These are phyloP conservation scores for Petrocephalus sullivani DNA, from an alignment of 2,797 vertebrate genomes.

Conservation along the genomic window DNA sequence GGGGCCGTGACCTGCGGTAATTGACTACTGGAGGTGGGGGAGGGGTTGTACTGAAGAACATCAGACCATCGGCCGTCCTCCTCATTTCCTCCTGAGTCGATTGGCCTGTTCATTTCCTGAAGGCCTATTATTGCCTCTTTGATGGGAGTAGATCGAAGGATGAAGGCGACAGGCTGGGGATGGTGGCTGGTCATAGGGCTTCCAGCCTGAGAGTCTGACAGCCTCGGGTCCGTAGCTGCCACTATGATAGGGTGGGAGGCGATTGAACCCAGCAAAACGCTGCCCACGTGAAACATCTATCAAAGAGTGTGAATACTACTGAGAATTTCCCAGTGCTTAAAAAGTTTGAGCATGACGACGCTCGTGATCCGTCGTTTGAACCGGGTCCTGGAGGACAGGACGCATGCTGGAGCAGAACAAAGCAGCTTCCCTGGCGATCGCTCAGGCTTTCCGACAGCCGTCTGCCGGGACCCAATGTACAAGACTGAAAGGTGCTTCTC, in stretches of 20 bases:
- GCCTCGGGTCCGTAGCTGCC: slow-evolving; percentile 28
- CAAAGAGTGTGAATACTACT: background rate
- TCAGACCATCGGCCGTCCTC: slow-evolving; percentile 48
- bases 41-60: slow-evolving; percentile 50
- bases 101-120: slow-evolving; percentile 32
- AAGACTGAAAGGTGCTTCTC: background rate
- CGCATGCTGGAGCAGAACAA: background rate
- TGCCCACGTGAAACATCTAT: background rate
- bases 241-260: background rate
- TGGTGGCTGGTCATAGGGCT: slow-evolving; percentile 11
- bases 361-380: background rate
- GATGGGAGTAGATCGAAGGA: slow-evolving; percentile 36
- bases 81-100: slow-evolving; percentile 46
- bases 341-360: background rate
- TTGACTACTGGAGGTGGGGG: slow-evolving; percentile 47
- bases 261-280: background rate
- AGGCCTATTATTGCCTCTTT: slow-evolving; percentile 39
- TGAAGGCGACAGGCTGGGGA: slow-evolving; percentile 38
- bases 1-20: slow-evolving; percentile 40
- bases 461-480: background rate
- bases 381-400: background rate
- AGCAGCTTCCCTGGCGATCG: background rate
- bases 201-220: slow-evolving; percentile 28
- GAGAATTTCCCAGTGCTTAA: background rate
- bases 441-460: background rate